Conservation (phyloP, 2,113 vertebrate genomes). For the Cariama cristata region DNA sequence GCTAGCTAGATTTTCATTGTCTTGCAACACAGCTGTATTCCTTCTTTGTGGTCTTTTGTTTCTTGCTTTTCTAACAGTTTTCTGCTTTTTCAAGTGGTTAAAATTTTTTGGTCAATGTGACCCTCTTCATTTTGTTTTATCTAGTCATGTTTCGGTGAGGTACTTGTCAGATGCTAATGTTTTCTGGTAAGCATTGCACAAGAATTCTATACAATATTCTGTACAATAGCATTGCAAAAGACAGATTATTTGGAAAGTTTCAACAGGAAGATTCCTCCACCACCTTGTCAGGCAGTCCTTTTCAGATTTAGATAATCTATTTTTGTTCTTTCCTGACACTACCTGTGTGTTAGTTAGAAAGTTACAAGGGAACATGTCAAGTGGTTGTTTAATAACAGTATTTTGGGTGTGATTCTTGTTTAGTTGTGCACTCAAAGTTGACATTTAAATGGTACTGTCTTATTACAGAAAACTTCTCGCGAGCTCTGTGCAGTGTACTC, state of each 20-base stretch:
- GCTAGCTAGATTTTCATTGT: background rate
- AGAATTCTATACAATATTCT: background rate
- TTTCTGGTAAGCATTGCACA: conserved; percentile 49
- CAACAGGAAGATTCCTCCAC: background rate
- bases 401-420: background rate
- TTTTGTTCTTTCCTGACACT: conserved; percentile 9
- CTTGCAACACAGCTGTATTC: background rate
- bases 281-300: conserved; percentile 29
- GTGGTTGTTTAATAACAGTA: background rate
- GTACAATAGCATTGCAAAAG: conserved; percentile 46
- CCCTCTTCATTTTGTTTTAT: conserved; percentile 9
- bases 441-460: background rate
- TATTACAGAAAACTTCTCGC: background rate
- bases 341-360: background rate
- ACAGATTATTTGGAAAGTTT: conserved; percentile 58
- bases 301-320: background rate
- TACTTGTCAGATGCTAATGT: conserved; percentile 62
- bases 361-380: background rate
- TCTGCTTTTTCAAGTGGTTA: conserved; percentile 39
- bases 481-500: background rate
- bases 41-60: background rate
- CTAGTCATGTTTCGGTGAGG: conserved; percentile 38
- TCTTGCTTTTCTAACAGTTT: background rate
- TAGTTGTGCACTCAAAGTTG: background rate
- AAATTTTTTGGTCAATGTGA: background rate